Evolutionary conservation across 2,888 invertebrate species (phyloP).

Genomic region (Hybos culiciformis): DNA sequence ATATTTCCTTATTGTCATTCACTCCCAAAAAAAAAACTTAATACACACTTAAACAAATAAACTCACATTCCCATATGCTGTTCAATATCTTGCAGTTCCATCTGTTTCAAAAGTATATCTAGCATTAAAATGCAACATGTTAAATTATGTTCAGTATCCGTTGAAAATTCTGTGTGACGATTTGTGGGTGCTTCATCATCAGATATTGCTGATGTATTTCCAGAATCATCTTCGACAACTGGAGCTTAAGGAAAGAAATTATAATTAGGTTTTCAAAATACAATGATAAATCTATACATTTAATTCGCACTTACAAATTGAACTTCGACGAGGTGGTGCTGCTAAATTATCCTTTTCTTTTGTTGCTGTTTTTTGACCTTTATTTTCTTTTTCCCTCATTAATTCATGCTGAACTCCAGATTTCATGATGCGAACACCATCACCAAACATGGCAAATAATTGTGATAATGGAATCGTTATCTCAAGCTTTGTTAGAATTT

Average conservation of each 20-base stretch:
- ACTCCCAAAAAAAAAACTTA: too few relatives aligned
- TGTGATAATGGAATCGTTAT: constrained; percentile 79
- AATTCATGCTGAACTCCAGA: constrained; percentile 37
- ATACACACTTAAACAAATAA: too few relatives aligned
- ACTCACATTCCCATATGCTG: constrained; percentile 65
- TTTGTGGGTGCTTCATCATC: constrained; percentile 51
- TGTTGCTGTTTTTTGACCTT: constrained; percentile 22
- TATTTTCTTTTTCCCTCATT: constrained; percentile 33
- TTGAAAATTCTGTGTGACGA: constrained; percentile 52
- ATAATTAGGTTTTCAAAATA: too few relatives aligned
- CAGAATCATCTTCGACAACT: constrained; percentile 55
- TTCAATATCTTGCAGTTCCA: constrained; percentile 76
- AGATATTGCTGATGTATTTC: constrained; percentile 51
- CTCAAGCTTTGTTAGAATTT: constrained; percentile 76
- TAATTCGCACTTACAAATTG: too few relatives aligned
- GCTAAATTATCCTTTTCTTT: constrained; percentile 31
- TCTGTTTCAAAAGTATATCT: constrained; percentile 88
- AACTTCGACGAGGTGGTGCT: constrained; percentile 37
- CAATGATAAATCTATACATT: too few relatives aligned
- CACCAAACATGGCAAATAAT: constrained; percentile 79
- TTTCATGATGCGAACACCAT: constrained; percentile 67
- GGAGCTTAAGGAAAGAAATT: constrained; percentile 36
- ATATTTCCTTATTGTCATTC: too few relatives aligned
- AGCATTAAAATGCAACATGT: constrained; percentile 94
- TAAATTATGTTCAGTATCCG: constrained; percentile 63